Evolutionary conservation across 2,888 invertebrate species (phyloP).

Genomic region (Lochmaea capreae): DNA sequence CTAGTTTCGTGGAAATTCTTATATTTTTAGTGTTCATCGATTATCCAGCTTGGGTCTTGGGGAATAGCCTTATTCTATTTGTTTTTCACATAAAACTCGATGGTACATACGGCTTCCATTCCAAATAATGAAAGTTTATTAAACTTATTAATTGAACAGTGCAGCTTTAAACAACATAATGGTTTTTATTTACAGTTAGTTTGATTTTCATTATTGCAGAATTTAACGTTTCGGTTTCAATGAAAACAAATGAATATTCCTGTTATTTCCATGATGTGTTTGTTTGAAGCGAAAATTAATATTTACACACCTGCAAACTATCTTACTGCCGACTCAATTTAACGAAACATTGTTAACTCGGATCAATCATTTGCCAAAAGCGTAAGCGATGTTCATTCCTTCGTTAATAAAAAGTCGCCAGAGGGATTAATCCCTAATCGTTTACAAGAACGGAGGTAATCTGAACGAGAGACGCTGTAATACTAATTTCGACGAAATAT

Average conservation of each 20-base stretch:
- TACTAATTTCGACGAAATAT: too few relatives aligned
- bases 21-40: too few relatives aligned
- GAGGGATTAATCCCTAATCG: too few relatives aligned
- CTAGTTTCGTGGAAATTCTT: too few relatives aligned
- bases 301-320: conserved; percentile 27
- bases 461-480: too few relatives aligned
- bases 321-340: background rate
- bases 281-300: background rate
- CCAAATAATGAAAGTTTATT: conserved; percentile 25
- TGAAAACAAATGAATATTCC: conserved; percentile 48
- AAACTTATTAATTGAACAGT: conserved; percentile 36
- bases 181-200: conserved; percentile 43
- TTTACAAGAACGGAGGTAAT: too few relatives aligned
- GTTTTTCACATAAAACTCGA: too few relatives aligned
- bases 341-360: background rate
- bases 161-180: conserved; percentile 36
- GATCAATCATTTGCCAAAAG: background rate
- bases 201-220: conserved; percentile 45
- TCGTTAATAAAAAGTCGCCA: too few relatives aligned
- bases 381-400: too few relatives aligned
- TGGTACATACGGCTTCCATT: too few relatives aligned
- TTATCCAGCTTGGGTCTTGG: too few relatives aligned
- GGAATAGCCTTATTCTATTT: too few relatives aligned
- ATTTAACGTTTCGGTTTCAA: conserved; percentile 43
- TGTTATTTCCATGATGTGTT: conserved; percentile 39